Percentiles rank a stretch among this genome's conserved stretches.
These are phyloP conservation scores for Orycteropus afer DNA, from an alignment of 2,113 vertebrate genomes.

Conservation along the genomic window DNA sequence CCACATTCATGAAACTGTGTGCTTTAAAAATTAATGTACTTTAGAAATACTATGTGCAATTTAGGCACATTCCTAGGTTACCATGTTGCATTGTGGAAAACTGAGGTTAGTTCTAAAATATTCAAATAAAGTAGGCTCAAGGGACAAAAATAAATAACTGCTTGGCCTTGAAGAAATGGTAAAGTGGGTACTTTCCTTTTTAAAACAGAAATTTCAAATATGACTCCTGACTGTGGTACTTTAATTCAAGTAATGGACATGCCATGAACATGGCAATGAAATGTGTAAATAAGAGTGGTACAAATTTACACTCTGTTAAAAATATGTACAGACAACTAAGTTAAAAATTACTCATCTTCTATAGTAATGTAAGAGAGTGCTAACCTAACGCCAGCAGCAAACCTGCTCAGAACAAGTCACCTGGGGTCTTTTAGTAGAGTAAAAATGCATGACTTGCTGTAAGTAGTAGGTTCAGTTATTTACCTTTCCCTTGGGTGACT, in stretches of 20 bases:
- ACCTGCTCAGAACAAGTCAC: background rate
- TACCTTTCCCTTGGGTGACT: background rate
- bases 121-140: background rate
- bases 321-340: background rate
- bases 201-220: conserved; percentile 47
- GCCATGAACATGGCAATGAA: background rate
- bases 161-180: background rate
- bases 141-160: background rate
- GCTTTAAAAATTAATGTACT: conserved; percentile 10
- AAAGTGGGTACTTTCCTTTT: background rate
- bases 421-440: background rate
- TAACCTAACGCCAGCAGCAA: background rate
- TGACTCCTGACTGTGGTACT: background rate
- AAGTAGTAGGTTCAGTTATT: background rate
- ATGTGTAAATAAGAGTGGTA: background rate
- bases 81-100: background rate
- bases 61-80: background rate
- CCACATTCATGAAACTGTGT: background rate
- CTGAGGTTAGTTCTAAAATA: background rate
- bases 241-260: conserved; percentile 55
- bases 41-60: background rate
- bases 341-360: background rate
- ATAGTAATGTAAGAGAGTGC: background rate
- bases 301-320: conserved; percentile 39
- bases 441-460: background rate